Conservation (phyloP, 2,797 vertebrate species). For the Heliangelus exortis region DNA sequence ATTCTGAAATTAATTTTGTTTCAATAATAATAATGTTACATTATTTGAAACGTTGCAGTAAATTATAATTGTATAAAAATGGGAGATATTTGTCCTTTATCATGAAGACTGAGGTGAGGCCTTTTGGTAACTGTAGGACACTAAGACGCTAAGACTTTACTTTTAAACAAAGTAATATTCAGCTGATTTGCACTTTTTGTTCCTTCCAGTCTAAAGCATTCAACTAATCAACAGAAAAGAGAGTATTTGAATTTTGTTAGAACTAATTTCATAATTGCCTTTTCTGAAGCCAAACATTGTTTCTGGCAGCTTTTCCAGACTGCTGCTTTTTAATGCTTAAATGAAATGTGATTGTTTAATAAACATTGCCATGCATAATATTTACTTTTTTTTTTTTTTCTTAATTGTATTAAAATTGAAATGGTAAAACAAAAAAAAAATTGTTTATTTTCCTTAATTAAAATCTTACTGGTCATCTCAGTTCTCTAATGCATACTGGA, state of each 20-base stretch:
- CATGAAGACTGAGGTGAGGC: slow-evolving; percentile 50
- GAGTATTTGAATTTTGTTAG: slow-evolving; percentile 61
- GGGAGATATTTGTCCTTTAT: slow-evolving; percentile 52
- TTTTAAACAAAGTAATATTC: slow-evolving; percentile 28
- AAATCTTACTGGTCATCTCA: neutral
- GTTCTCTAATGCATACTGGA: neutral
- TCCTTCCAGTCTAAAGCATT: slow-evolving; percentile 68
- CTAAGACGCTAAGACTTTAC: slow-evolving; percentile 66
- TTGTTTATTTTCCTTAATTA: slow-evolving; percentile 67
- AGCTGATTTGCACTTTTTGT: slow-evolving; percentile 68
- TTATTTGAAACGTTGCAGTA: slow-evolving; percentile 62
- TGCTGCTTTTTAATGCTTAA: slow-evolving; percentile 71
- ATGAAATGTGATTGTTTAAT: slow-evolving; percentile 76
- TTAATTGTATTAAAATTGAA: slow-evolving; percentile 73
- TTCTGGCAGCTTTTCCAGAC: slow-evolving; percentile 70
- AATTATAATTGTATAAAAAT: slow-evolving; percentile 50
- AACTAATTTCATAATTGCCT: slow-evolving; percentile 67
- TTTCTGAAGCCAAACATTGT: slow-evolving; percentile 73
- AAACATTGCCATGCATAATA: slow-evolving; percentile 68
- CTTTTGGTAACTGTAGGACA: slow-evolving; percentile 70
- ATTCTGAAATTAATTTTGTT: slow-evolving; percentile 47
- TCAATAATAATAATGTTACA: slow-evolving; percentile 26
- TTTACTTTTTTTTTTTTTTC: slow-evolving; percentile 56
- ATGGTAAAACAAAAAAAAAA: slow-evolving; percentile 52
- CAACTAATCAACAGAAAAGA: slow-evolving; percentile 68